Evolutionary conservation across 2,888 invertebrate species (phyloP).

Genomic region (Vannuccia rotundouncinata): DNA sequence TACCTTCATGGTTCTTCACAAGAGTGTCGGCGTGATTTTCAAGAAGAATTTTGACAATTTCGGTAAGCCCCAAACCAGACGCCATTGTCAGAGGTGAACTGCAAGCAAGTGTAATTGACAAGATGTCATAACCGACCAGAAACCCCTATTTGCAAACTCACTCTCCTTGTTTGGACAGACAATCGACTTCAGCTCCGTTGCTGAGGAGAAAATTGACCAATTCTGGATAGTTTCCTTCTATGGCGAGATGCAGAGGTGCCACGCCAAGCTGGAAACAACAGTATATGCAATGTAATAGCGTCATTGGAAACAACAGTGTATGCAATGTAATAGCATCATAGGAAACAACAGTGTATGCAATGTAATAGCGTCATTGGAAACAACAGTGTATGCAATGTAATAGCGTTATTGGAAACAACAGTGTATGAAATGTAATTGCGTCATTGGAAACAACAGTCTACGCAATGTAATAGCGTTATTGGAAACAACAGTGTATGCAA

Average conservation of each 20-base stretch:
- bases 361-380: too few relatives aligned
- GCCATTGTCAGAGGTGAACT: conserved; percentile 1
- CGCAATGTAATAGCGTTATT: too few relatives aligned
- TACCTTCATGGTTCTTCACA: background rate
- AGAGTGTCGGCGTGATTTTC: conserved; percentile 6
- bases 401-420: too few relatives aligned
- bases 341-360: too few relatives aligned
- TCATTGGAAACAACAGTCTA: too few relatives aligned
- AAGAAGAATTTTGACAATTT: background rate
- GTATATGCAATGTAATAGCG: too few relatives aligned
- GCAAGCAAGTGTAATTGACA: background rate
- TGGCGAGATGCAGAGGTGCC: background rate
- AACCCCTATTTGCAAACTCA: too few relatives aligned
- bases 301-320: too few relatives aligned
- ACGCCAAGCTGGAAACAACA: background rate
- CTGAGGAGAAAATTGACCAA: background rate
- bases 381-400: too few relatives aligned
- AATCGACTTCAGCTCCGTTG: background rate
- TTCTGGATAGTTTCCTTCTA: background rate
- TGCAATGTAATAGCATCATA: too few relatives aligned
- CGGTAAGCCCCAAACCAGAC: background rate
- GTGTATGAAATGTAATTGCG: too few relatives aligned
- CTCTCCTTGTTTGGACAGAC: background rate
- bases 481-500: too few relatives aligned
- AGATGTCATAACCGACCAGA: background rate